Percentiles rank a stretch among this genome's conserved stretches.
phyloP scores from a whole-genome alignment of 1,140 invertebrate genomes.

The Trachymyrmex cornetzi region DNA sequence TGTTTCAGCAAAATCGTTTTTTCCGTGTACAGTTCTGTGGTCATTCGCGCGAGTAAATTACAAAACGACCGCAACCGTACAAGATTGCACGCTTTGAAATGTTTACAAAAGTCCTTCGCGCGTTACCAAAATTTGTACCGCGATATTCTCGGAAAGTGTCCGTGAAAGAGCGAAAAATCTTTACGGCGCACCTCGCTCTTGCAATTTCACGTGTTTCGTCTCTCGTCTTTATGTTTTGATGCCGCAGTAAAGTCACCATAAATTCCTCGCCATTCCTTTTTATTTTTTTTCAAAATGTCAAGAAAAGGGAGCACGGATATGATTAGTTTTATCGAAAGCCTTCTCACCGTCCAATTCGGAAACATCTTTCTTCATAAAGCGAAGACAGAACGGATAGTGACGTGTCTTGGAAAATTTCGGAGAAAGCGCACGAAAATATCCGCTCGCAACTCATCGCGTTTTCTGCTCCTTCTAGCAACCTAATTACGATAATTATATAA shows the following conservation, averaged over 20 bases:
- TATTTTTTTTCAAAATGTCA: neutral
- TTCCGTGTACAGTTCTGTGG: neutral
- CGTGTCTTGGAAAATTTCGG: constrained; percentile 54
- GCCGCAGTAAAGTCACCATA: constrained; percentile 42
- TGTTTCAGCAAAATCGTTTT: too few species aligned
- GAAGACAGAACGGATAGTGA: constrained; percentile 33
- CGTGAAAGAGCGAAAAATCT: constrained; percentile 43
- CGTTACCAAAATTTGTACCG: constrained; percentile 29
- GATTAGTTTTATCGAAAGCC: constrained; percentile 27
- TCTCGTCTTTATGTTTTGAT: constrained; percentile 14
- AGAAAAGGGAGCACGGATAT: constrained; percentile 10
- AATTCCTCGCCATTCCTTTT: constrained; percentile 15
- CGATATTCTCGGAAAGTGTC: constrained; percentile 35
- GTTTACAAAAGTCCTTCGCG: constrained; percentile 29
- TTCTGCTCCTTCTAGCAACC: neutral
- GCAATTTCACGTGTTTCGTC: constrained; percentile 1
- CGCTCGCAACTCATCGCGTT: constrained; percentile 14
- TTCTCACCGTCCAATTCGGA: constrained; percentile 22
- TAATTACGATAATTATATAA: neutral
- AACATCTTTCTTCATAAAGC: neutral
- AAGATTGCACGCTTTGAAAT: neutral
- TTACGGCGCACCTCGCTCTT: neutral
- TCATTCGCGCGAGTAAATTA: neutral
- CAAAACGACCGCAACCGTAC: neutral
- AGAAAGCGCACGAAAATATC: constrained; percentile 56